A percentile compares a stretch with the other conserved stretches of the same genome.
These are phyloP conservation scores for Natator depressus DNA, from an alignment of 2,113 vertebrate genomes.

Conservation along the genomic window DNA sequence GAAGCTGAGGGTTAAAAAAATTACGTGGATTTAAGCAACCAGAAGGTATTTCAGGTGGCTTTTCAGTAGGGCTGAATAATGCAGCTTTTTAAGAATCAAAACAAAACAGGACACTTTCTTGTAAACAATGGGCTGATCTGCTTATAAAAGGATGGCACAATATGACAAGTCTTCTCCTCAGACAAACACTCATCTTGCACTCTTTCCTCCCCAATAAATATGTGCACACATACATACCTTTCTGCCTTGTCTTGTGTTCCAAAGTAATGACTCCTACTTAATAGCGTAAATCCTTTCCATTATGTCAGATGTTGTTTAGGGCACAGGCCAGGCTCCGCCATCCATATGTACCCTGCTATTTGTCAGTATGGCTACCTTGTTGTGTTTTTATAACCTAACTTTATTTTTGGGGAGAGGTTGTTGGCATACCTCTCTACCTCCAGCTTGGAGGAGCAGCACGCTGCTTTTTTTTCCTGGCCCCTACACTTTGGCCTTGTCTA, in stretches of 20 bases:
- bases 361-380: no score
- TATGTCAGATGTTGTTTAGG: no score
- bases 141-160: not conserved
- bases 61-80: no score
- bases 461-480: no score
- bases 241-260: not conserved
- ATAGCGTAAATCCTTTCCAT: no score
- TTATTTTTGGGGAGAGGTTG: no score
- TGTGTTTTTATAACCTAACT: no score
- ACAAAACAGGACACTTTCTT: not conserved
- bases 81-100: not conserved
- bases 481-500: no score
- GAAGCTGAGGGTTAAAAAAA: not conserved
- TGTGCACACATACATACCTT: accelerated
- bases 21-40: not conserved
- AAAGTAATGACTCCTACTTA: accelerated
- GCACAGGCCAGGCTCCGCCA: no score
- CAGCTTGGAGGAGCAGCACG: no score
- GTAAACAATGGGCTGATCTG: not conserved
- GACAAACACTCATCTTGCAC: not conserved
- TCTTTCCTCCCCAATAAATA: not conserved
- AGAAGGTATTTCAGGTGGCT: not conserved
- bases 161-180: not conserved
- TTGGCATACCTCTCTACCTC: no score
- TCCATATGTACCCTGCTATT: no score